Percentiles rank a stretch among this genome's conserved stretches.
phyloP scores from a whole-genome alignment of 2,888 invertebrate genomes.

The Choristoneura rosaceana region DNA sequence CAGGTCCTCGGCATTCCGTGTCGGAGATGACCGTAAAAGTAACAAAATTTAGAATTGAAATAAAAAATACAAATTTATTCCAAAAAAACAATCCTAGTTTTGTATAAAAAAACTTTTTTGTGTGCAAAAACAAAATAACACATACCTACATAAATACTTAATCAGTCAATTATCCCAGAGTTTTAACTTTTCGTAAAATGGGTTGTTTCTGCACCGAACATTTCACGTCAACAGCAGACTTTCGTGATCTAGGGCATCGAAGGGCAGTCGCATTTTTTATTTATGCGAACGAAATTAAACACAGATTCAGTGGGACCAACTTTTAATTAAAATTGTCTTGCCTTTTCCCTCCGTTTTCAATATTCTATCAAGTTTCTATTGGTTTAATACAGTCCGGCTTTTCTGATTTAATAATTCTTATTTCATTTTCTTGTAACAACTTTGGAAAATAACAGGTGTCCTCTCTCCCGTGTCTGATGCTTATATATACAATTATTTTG shows the following conservation, averaged over 20 bases:
- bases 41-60: no score
- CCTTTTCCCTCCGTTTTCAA: slow-evolving; percentile 15
- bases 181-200: not conserved
- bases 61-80: no score
- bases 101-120: no score
- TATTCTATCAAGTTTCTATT: slow-evolving; percentile 29
- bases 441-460: not conserved
- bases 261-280: slow-evolving; percentile 5
- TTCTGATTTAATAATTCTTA: not conserved
- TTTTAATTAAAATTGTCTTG: slow-evolving; percentile 28
- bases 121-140: no score
- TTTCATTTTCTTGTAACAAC: not conserved
- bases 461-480: no score
- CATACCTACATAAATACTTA: not conserved
- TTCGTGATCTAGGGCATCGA: slow-evolving; percentile 16
- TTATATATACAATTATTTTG: no score
- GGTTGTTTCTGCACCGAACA: not conserved
- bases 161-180: not conserved
- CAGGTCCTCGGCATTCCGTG: no score
- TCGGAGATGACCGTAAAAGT: no score
- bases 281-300: slow-evolving; percentile 23
- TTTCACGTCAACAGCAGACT: not conserved
- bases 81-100: no score
- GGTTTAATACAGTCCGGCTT: not conserved
- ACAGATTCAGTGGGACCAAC: slow-evolving; percentile 22